Evolutionary conservation across 1,140 invertebrate genomes (phyloP), one percentile per base, ranked within the genome.

Genomic region (Bombus picipes): DNA sequence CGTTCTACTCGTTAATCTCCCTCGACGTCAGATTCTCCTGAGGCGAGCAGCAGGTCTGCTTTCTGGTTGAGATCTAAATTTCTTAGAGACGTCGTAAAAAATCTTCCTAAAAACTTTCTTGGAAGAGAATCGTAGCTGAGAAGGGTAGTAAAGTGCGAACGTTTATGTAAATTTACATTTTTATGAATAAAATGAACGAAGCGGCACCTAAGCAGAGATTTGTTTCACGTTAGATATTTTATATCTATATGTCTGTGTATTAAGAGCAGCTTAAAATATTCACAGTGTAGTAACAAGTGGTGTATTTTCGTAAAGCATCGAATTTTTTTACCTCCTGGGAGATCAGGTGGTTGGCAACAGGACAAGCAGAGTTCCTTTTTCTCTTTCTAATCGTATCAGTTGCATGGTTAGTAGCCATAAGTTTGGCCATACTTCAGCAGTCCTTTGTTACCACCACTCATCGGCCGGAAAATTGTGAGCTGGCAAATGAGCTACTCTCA

Each of bases 391-490:
- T 62, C 74, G 62, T 62, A 47, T 68, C 59, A 59, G 34, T 68
- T 34, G 65, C 43, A 47, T 34, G 22, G 12, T 25, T 12, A 70
- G 47, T n/a, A 34, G 65, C 15, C 12, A 1, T 72, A 32, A 72
- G 32, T 25, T 22, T 34, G 25, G 5, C n/a, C 6, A 25, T 39
- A 47, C 32, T 77, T 84, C 75, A 43, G 25, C n/a, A 10, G 22
- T 68, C 34, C 28, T 47, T 28, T 37, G 28, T 80, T 59, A 41
- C 15, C n/a, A 65, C 18, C n/a, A 65, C 18, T 65, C 18, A 47
- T 13, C 43, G 43, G 9, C 32, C 25, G 72, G 72, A 86, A 86
- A 86, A 86, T 86, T 86, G 71, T 72, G 37, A 62, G 62, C 41
- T 43, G 6, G 43, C 79, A 39, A 78, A 32, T 66, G 53, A 74